Evolutionary conservation across 2,888 invertebrate species (phyloP).

Genomic region (Lasioglossum figueresi): DNA sequence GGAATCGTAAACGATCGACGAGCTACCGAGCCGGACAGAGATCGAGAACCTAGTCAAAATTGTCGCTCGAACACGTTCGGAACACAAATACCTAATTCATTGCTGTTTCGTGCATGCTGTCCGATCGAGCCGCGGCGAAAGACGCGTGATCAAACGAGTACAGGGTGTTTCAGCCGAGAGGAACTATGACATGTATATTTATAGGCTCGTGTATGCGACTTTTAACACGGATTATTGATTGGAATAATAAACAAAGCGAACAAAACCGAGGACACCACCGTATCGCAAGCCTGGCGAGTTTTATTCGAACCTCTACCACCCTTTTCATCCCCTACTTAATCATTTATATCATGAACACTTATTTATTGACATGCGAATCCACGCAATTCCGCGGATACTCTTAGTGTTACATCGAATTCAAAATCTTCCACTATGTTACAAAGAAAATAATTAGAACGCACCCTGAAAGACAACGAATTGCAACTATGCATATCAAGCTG

Average conservation of each 20-base stretch:
- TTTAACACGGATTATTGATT: conserved; percentile 34
- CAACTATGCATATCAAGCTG: too few species aligned
- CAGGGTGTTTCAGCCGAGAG: conserved; percentile 9
- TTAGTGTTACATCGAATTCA: too few species aligned
- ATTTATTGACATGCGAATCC: too few species aligned
- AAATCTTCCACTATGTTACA: too few species aligned
- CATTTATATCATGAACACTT: background rate
- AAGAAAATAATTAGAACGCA: too few species aligned
- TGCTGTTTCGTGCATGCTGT: background rate
- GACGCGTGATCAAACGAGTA: background rate
- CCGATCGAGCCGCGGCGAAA: background rate
- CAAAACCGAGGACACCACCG: background rate
- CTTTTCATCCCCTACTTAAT: background rate
- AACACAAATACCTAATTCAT: background rate
- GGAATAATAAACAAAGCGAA: conserved; percentile 30
- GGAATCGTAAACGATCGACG: background rate
- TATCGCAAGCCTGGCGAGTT: background rate
- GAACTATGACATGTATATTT: conserved; percentile 24
- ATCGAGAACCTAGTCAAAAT: conserved; percentile 13
- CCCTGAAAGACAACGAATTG: too few species aligned
- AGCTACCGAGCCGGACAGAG: background rate
- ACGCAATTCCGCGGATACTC: too few species aligned
- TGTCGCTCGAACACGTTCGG: background rate
- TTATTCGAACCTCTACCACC: background rate
- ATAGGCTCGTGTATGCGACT: conserved; percentile 41